Evolutionary conservation across 2,113 vertebrate genomes (phyloP).

Genomic region (Zeus faber): DNA sequence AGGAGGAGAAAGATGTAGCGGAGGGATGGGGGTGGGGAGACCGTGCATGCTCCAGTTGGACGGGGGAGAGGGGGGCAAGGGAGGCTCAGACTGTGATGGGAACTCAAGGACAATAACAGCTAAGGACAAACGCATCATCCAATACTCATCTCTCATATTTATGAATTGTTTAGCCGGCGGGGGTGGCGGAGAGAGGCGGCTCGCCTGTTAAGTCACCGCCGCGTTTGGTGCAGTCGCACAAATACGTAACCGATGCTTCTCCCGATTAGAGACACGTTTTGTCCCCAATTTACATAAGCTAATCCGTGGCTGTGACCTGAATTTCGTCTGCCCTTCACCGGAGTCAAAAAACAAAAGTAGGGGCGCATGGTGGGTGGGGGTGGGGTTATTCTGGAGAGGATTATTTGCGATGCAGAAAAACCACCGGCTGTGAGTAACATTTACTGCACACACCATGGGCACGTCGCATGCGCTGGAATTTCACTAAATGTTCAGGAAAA

Average conservation of each 20-base stretch:
- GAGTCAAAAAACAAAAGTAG: constrained; percentile 77
- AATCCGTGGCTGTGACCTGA: constrained; percentile 75
- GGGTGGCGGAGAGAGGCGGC: constrained; percentile 31
- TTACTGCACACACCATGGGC: constrained; percentile 36
- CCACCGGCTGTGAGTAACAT: constrained; percentile 55
- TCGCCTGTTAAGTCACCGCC: constrained; percentile 25
- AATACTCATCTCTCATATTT: constrained; percentile 61
- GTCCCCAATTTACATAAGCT: constrained; percentile 73
- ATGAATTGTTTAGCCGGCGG: constrained; percentile 53
- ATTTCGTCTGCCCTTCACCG: constrained; percentile 74
- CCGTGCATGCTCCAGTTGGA: constrained; percentile 13
- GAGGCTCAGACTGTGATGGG: constrained; percentile 68
- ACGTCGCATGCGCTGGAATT: constrained; percentile 18
- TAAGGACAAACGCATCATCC: constrained; percentile 79
- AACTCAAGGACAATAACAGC: constrained; percentile 79
- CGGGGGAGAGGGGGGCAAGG: constrained; percentile 52
- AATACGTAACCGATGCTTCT: constrained; percentile 50
- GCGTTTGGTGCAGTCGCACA: constrained; percentile 42
- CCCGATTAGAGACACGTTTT: constrained; percentile 56
- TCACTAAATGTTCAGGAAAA: too few relatives aligned
- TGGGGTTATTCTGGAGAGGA: constrained; percentile 55
- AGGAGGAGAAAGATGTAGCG: constrained; percentile 73
- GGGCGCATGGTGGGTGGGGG: constrained; percentile 52
- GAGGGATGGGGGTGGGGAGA: constrained; percentile 66
- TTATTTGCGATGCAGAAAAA: constrained; percentile 71